Evolutionary conservation across 2,888 invertebrate genomes (phyloP).

Genomic region (Drosophila emarginata): DNA sequence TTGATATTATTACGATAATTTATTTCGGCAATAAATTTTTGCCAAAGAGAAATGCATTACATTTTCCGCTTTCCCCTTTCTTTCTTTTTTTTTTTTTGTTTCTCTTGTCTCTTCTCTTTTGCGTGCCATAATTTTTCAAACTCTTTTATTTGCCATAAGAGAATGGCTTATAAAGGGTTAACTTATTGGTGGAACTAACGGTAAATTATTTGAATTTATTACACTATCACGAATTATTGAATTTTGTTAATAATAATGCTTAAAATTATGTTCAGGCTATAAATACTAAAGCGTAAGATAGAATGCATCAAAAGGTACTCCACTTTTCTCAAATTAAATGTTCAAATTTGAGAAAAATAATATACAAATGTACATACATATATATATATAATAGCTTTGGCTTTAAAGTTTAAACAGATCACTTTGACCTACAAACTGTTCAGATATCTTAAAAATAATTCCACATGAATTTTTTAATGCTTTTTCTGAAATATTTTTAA

Average conservation of each 20-base stretch:
- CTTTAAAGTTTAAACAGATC: too few species aligned
- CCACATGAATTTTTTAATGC: too few species aligned
- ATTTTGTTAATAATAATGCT: constrained; percentile 8
- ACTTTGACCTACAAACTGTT: too few species aligned
- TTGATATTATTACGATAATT: constrained; percentile 79
- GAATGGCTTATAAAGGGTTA: constrained; percentile 31
- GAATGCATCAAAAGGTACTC: neutral
- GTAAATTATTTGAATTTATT: constrained; percentile 20
- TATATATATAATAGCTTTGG: too few species aligned
- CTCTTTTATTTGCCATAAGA: constrained; percentile 36
- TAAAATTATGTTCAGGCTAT: neutral
- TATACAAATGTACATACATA: too few species aligned
- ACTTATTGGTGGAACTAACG: constrained; percentile 26
- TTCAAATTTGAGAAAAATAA: neutral
- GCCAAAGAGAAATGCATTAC: constrained; percentile 78
- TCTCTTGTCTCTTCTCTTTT: constrained; percentile 6
- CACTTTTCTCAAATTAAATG: too few species aligned
- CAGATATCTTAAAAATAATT: too few species aligned
- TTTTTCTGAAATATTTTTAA: too few species aligned
- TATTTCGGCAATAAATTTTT: constrained; percentile 79
- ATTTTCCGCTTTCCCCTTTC: constrained; percentile 37
- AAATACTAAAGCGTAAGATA: neutral
- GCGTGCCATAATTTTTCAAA: constrained; percentile 69
- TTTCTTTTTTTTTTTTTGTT: neutral
- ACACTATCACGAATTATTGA: constrained; percentile 5